Evolutionary conservation across 2,797 vertebrate species (phyloP).

Genomic region (Enteromius viviparus): DNA sequence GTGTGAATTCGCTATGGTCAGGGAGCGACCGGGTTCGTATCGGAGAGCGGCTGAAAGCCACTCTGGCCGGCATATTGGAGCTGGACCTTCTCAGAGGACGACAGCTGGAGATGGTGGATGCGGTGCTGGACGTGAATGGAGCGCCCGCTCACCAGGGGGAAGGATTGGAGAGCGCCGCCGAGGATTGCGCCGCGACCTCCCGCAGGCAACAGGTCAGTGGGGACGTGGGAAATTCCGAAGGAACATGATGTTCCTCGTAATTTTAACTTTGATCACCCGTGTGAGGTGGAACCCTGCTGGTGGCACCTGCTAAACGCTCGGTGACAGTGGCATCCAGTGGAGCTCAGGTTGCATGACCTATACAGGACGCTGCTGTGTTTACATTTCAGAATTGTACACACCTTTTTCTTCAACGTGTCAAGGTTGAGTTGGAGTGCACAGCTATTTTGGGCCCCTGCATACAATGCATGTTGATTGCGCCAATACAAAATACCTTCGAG

Average conservation of each 20-base stretch:
- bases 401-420: conserved; percentile 43
- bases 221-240: conserved; percentile 30
- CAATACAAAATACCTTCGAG: neutral
- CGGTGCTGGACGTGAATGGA: conserved; percentile 68
- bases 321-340: conserved; percentile 29
- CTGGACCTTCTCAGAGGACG: conserved; percentile 79
- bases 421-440: conserved; percentile 39
- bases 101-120: conserved; percentile 78
- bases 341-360: conserved; percentile 24
- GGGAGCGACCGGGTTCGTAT: conserved; percentile 81
- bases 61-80: conserved; percentile 82
- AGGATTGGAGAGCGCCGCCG: conserved; percentile 62
- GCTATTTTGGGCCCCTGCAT: conserved; percentile 19
- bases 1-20: conserved; percentile 82
- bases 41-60: conserved; percentile 82
- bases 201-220: conserved; percentile 84
- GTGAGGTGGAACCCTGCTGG: conserved; percentile 14
- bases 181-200: conserved; percentile 71
- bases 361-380: conserved; percentile 47
- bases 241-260: conserved; percentile 10
- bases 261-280: conserved; percentile 10
- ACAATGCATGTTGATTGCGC: conserved; percentile 29
- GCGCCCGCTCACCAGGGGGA: conserved; percentile 52
- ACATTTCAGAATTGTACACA: conserved; percentile 40
- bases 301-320: conserved; percentile 15